Conservation (phyloP, 2,797 vertebrate genomes). For the Amphiprion clarkii region DNA sequence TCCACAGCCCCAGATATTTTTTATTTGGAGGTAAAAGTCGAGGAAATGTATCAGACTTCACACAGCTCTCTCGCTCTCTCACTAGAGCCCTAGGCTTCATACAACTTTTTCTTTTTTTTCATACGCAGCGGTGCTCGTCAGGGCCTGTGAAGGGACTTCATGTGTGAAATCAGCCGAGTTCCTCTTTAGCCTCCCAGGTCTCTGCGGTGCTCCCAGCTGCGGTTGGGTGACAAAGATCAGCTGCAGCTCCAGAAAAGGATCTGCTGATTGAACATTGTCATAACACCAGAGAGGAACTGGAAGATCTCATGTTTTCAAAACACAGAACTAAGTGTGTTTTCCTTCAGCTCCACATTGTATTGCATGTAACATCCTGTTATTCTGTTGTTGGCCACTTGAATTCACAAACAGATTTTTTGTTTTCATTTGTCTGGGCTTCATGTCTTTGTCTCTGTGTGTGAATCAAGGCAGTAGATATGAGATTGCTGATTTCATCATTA, state of each 20-base stretch:
- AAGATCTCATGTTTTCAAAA: conserved; percentile 13
- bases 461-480: not conserved
- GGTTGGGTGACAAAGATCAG: conserved; percentile 38
- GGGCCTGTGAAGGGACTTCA: not conserved
- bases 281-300: conserved; percentile 19
- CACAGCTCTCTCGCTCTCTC: not conserved
- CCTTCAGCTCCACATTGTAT: conserved; percentile 4
- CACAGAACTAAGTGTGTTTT: conserved; percentile 20
- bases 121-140: no score
- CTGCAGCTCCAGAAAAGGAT: not conserved
- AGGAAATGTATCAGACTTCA: not conserved
- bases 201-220: conserved; percentile 11
- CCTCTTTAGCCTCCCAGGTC: not conserved
- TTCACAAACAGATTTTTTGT: conserved; percentile 26
- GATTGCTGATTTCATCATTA: not conserved
- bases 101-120: no score
- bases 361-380: conserved; percentile 18
- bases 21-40: not conserved
- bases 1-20: not conserved
- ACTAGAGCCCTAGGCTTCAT: not conserved
- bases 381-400: conserved; percentile 4
- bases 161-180: not conserved
- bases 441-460: conserved; percentile 12
- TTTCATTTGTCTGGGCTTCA: conserved; percentile 22
- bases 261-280: not conserved